Percentiles rank a stretch among this genome's conserved stretches.
Conservation (phyloP, 2,797 vertebrate species). For the Siniperca undulata region DNA sequence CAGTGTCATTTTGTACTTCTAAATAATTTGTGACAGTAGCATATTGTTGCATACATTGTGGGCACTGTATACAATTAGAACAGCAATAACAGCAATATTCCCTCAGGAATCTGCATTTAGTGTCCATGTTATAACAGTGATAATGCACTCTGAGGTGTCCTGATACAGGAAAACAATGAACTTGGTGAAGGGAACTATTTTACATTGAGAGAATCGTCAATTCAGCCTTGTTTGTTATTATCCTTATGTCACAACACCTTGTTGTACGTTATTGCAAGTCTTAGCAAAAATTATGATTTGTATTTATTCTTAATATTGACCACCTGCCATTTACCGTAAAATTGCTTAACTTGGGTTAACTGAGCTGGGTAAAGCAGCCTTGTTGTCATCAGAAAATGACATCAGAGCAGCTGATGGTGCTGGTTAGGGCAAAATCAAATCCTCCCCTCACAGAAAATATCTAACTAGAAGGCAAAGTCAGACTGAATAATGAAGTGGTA, state of each 20-base stretch:
- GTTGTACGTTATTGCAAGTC: neutral
- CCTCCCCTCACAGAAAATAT: neutral
- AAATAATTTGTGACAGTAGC: neutral
- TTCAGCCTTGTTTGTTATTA: neutral
- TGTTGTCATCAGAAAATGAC: neutral
- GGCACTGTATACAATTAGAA: neutral
- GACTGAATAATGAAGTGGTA: slow-evolving; percentile 36
- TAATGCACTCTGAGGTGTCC: neutral
- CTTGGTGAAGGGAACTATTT: neutral
- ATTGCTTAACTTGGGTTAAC: neutral
- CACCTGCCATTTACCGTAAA: no score
- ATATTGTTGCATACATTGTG: neutral
- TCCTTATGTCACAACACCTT: neutral
- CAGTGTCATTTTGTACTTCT: neutral
- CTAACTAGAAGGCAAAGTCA: neutral
- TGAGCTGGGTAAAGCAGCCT: neutral
- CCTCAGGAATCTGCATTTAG: neutral
- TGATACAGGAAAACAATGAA: neutral
- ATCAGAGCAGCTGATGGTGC: neutral
- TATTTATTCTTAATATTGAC: neutral
- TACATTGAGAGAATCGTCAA: neutral
- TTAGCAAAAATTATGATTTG: neutral
- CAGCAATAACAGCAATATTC: neutral
- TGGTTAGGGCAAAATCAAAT: neutral
- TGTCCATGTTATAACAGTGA: neutral